phyloP scores from a whole-genome alignment of 1,140 invertebrate species.

The Drosophila ambigua region DNA sequence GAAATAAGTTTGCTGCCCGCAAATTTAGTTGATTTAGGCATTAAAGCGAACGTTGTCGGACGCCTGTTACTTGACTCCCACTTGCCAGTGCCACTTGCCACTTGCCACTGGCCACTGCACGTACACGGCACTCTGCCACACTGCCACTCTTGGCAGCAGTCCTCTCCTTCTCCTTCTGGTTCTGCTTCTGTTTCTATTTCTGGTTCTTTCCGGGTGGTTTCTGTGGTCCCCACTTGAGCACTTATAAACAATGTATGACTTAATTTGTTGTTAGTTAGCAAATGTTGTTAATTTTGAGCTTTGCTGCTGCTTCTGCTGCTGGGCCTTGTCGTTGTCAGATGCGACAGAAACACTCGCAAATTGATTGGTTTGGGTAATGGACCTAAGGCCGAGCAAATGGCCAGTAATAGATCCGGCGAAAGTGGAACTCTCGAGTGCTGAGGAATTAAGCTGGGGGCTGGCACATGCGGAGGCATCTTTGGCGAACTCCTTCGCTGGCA shows the following conservation, averaged over 20 bases:
- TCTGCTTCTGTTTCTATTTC: slow-evolving; percentile 11
- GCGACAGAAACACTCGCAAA: slow-evolving; percentile 13
- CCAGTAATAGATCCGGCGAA: no score
- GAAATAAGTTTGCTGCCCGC: slow-evolving; percentile 81
- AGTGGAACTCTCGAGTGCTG: no score
- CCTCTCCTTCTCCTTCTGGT: slow-evolving; percentile 7
- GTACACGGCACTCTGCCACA: neutral
- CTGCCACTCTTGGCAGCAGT: neutral
- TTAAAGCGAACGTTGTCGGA: slow-evolving; percentile 65
- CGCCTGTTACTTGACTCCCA: slow-evolving; percentile 3
- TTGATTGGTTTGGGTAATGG: slow-evolving; percentile 21
- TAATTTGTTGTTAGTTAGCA: slow-evolving; percentile 81
- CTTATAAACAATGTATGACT: slow-evolving; percentile 81
- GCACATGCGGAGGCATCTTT: no score
- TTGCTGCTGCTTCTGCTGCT: neutral
- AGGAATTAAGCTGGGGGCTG: no score
- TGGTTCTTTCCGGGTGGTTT: slow-evolving; percentile 13
- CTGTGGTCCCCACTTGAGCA: slow-evolving; percentile 55
- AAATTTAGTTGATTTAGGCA: slow-evolving; percentile 83
- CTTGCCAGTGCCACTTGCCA: neutral
- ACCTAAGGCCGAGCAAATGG: neutral
- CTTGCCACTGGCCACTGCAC: neutral
- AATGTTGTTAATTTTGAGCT: slow-evolving; percentile 74
- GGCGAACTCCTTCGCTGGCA: no score
- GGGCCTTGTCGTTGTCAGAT: neutral